These are phyloP conservation scores for Laticauda laticaudata DNA, from an alignment of 2,113 vertebrate species.

Conservation along the genomic window DNA sequence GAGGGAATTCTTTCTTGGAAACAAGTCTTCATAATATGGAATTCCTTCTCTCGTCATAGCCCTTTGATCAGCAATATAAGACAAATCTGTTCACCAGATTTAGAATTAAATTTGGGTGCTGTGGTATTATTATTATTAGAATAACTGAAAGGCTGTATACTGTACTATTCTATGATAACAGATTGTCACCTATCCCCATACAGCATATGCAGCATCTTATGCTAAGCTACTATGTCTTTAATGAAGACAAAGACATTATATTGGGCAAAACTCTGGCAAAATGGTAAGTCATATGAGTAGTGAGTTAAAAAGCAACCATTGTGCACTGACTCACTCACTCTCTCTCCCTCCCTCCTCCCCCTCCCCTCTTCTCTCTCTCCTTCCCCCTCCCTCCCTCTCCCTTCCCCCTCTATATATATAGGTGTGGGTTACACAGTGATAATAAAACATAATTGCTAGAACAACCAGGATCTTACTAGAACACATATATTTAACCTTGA, in stretches of 20 bases:
- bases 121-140: neutral
- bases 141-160: neutral
- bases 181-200: neutral
- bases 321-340: neutral
- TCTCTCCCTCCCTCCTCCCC: fast-evolving
- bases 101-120: neutral
- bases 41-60: neutral
- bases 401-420: too few species aligned
- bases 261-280: neutral
- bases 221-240: neutral
- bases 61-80: neutral
- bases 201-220: neutral
- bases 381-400: too few species aligned
- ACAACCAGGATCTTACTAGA: constrained; percentile 1
- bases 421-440: constrained; percentile 7
- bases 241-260: neutral
- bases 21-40: neutral
- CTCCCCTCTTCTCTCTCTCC: neutral
- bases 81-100: neutral
- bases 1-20: neutral
- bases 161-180: neutral
- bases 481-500: constrained; percentile 30
- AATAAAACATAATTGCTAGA: constrained; percentile 8
- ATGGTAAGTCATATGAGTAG: neutral
- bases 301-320: neutral